phyloP scores from a whole-genome alignment of 1,140 invertebrate species.

The Ceratoteleas bidentatus region DNA sequence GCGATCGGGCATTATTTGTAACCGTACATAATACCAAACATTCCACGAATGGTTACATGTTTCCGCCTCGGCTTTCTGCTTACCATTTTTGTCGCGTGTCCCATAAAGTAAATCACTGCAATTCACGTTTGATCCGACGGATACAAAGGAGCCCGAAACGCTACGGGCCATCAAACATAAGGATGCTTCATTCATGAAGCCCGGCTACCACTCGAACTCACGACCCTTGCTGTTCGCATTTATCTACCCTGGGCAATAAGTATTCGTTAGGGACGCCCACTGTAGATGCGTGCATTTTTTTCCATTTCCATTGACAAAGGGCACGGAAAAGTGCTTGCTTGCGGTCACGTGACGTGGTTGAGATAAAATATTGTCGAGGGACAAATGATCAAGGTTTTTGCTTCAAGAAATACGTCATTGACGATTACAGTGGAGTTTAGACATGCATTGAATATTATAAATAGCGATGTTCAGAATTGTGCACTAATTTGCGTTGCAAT shows the following conservation, averaged over 20 bases:
- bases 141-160: slow-evolving; percentile 48
- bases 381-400: no score
- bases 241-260: slow-evolving; percentile 30
- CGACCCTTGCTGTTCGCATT: slow-evolving; percentile 29
- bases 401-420: no score
- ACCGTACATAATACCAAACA: slow-evolving; percentile 46
- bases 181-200: slow-evolving; percentile 45
- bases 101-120: slow-evolving; percentile 61
- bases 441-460: no score
- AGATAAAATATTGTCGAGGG: no score
- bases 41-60: slow-evolving; percentile 35
- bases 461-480: no score
- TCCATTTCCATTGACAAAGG: slow-evolving; percentile 13
- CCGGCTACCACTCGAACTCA: slow-evolving; percentile 3
- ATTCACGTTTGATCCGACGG: slow-evolving; percentile 57
- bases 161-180: slow-evolving; percentile 51
- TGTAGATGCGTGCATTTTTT: neutral
- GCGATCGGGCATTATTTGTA: slow-evolving; percentile 54
- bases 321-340: neutral
- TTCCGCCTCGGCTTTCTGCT: slow-evolving; percentile 47
- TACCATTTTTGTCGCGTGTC: slow-evolving; percentile 59
- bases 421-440: no score
- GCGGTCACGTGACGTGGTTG: no score
- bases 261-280: slow-evolving; percentile 27
- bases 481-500: no score